These are phyloP conservation scores for Tridacna crocea DNA, from an alignment of 2,888 invertebrate genomes.

Conservation along the genomic window DNA sequence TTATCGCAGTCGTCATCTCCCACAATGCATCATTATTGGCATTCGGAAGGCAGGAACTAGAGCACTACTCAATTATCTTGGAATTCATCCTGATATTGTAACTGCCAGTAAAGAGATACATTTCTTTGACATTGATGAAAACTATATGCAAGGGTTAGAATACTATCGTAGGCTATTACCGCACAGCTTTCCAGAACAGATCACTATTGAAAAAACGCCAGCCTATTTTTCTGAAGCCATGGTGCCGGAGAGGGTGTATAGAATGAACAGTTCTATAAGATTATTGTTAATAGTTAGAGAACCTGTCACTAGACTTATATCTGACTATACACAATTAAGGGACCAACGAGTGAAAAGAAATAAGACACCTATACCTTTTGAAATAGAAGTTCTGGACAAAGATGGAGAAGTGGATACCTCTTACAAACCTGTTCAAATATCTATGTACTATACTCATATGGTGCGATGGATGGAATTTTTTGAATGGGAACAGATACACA, in stretches of 20 bases:
- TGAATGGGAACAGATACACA: slow-evolving; percentile 93
- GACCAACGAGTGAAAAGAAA: slow-evolving; percentile 65
- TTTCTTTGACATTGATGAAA: slow-evolving; percentile 94
- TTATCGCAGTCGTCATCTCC: slow-evolving; percentile 77
- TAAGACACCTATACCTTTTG: slow-evolving; percentile 78
- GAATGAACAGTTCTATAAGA: slow-evolving; percentile 95
- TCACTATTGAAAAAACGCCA: slow-evolving; percentile 98
- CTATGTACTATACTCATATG: slow-evolving; percentile 88
- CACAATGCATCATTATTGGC: slow-evolving; percentile 84
- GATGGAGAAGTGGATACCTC: slow-evolving; percentile 81
- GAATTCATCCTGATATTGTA: slow-evolving; percentile 89
- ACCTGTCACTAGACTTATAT: slow-evolving; percentile 97
- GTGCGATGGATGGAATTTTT: slow-evolving; percentile 96
- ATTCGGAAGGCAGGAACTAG: slow-evolving; percentile 84
- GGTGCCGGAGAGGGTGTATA: slow-evolving; percentile 95
- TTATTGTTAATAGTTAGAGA: slow-evolving; percentile 96
- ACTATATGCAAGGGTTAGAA: slow-evolving; percentile 94
- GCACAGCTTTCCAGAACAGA: slow-evolving; percentile 94
- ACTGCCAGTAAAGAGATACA: slow-evolving; percentile 97
- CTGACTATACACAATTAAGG: slow-evolving; percentile 96
- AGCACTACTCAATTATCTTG: slow-evolving; percentile 84
- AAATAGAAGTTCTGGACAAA: slow-evolving; percentile 80
- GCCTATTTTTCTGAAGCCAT: slow-evolving; percentile 97
- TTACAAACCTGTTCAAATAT: slow-evolving; percentile 83
- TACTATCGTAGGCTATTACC: slow-evolving; percentile 97